Evolutionary conservation across 2,888 invertebrate species (phyloP), one percentile per base, ranked within the genome.

Genomic region (Meteorus cinctellus): DNA sequence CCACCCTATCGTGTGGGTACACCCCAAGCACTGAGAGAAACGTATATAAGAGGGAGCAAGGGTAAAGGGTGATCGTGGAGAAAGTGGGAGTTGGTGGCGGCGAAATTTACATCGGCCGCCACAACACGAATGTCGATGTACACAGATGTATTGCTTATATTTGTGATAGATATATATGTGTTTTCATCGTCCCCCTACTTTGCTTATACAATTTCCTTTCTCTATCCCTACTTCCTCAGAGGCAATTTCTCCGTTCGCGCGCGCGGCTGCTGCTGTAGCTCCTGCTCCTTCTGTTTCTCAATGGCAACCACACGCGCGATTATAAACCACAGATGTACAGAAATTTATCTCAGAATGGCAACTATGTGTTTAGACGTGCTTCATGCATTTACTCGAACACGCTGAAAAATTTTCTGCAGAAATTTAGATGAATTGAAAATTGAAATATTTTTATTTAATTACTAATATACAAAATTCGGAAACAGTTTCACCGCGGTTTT

Each of bases 81-180:
- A 60, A 62, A 66, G 29, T 27, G 45, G 67, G 60, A 45, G 45
- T 63, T 67, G 74, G 79, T 77, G 72, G 72, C 84, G 84, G 86
- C 84, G 81, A 88, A 89, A 89, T 89, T 88, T 88, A 87, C 88
- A 88, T 88, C 86, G 85, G 78, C 78, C 70, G 76, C 77, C 78
- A 78, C 80, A 82, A 79, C 81, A 73, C 78, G 77, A 79, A 81
- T 81, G 81, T 81, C 81, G 79, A 81, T 78, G 79, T 78, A 78
- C 77, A 67, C 60, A 59, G 51, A 34, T 67, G 55, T 41, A 74
- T 29, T 67, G 29, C 16, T 24, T 8, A 24, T 41, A 10, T 45
- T 19, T 27, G 14, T 67, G 14, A 24, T 24, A 24, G 24, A 24
- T 19, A 19, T 65, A 41, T 65, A 65, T 36, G n/a, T n/a, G 31